Evolutionary conservation across 2,797 vertebrate genomes (phyloP).

Genomic region (Eulemur coronatus): DNA sequence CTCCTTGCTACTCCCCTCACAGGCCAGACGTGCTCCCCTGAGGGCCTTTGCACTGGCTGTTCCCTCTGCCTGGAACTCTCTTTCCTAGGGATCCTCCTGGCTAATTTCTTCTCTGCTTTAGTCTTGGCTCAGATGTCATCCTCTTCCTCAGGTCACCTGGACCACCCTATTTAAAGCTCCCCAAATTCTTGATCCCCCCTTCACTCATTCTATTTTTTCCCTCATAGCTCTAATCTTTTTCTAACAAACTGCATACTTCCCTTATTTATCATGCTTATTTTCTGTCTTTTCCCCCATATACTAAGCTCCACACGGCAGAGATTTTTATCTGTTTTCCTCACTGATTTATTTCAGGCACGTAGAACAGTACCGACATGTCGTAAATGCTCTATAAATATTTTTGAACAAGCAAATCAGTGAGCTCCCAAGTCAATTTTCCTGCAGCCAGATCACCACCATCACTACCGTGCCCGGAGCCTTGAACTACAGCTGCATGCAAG

Average conservation of each 20-base stretch:
- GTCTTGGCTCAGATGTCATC: neutral
- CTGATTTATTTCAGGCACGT: neutral
- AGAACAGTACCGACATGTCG: neutral
- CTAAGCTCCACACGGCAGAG: neutral
- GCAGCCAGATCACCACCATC: neutral
- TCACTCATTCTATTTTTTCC: neutral
- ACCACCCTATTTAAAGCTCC: neutral
- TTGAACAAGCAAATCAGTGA: neutral
- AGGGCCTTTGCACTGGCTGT: neutral
- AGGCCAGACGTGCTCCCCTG: neutral
- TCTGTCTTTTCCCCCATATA: neutral
- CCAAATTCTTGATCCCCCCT: neutral
- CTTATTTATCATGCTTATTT: neutral
- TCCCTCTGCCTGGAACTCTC: neutral
- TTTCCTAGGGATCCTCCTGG: neutral
- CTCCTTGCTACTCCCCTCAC: neutral
- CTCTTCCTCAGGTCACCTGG: neutral
- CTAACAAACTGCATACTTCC: neutral
- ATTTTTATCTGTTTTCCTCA: neutral
- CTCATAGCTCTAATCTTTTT: neutral
- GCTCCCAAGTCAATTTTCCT: neutral
- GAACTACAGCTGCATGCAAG: neutral
- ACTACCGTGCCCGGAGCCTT: fast-evolving
- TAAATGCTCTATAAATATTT: neutral
- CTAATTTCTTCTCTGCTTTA: neutral